Evolutionary conservation across 2,113 vertebrate genomes (phyloP), one percentile per base, ranked within the genome.

Genomic region (Panurus biarmicus): DNA sequence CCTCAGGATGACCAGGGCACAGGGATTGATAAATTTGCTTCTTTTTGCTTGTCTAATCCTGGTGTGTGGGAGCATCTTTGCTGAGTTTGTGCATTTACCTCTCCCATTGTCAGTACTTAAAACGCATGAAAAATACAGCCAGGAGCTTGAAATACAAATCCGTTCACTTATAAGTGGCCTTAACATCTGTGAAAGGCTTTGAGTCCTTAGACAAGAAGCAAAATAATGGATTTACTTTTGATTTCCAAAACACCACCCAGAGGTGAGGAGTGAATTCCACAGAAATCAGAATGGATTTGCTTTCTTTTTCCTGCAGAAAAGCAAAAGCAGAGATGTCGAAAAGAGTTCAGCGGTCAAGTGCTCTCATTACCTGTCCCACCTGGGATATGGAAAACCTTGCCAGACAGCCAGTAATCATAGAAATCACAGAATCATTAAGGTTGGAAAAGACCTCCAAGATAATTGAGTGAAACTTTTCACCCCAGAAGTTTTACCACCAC

Each of bases 241-340:
- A 91, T 90, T 96, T 94, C 85, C 79, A 51, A 71, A 93, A 66
- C 87, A 92, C 69, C 79, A 85, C 84, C 85, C 87, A 88, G 90
- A 94, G 95, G 93, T 94, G 87, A 83, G 72, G 48, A 87, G 40
- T 66, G 89, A 80, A 90, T 64, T 85, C 71, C 54, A 77, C 61
- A 74, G 80, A 62, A 95, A 90, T 77, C 67, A 17, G 67, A 83
- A 80, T 9, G 75, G 74, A 62, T 74, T 90, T 91, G 40, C 75
- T 65, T 91, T 91, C 62, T 20, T 94, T 87, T 54, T 64, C 36
- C 74, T 64, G 45, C 3, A 14, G 73, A 79, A 71, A 23, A 20
- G 69, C 31, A 69, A 65, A 69, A 87, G 79, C 85, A 61, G 79
- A 72, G 44, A 40, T 56, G 82, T 79, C 78, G 91, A 54, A 90